Base-by-base conservation (phyloP, 2,113 vertebrate genomes). In the Leptodactylus fuscus region DNA sequence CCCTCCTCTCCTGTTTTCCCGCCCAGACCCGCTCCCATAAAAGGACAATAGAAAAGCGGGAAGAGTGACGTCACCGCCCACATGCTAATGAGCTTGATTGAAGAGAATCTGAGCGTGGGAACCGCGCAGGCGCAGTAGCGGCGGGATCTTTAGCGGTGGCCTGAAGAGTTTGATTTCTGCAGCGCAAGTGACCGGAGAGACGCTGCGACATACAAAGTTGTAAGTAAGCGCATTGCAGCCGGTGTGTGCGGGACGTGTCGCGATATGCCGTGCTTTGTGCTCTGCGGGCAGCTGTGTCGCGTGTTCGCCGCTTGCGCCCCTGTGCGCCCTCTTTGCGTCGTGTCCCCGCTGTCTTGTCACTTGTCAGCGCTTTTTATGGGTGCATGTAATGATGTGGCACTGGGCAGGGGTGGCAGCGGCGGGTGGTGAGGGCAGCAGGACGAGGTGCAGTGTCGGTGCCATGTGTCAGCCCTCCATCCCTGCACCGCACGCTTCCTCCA, bases 11-110 rank as follows among this genome's bases (percentile, higher is more conserved):
- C 24, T 85, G 79, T 88, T 67, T 96, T 95, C 95, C 95, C 95
- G 95, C 95, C 94, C 93, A 94, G 93, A 91, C 91, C 95, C 91
- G 91, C 94, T 90, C 91, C 95, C 95, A 94, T 95, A 95, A 96
- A 96, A 94, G 96, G 96, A 90, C 93, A 94, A 91, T 65, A 92
- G 90, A 91, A 44, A 90, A 80, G 91, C 91, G 92, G 92, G 94
- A 94, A 94, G 93, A 92, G 88, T 86, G 49, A 0, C 3, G 94
- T 94, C 94, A 94, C 94, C 93, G 71, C n/a, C 75, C 88, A 90
- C 91, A 92, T 93, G 92, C 89, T 91, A 92, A 94, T 91, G 0
- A 74, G 67, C 49, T 94, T 91, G 94, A 95, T 96, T 95, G 94
- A 96, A 92, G 88, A 96, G 94, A 95, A 95, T 91, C 91, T 93